These are phyloP conservation scores for Corbicula japonica DNA, from an alignment of 2,888 invertebrate species.

Conservation along the genomic window DNA sequence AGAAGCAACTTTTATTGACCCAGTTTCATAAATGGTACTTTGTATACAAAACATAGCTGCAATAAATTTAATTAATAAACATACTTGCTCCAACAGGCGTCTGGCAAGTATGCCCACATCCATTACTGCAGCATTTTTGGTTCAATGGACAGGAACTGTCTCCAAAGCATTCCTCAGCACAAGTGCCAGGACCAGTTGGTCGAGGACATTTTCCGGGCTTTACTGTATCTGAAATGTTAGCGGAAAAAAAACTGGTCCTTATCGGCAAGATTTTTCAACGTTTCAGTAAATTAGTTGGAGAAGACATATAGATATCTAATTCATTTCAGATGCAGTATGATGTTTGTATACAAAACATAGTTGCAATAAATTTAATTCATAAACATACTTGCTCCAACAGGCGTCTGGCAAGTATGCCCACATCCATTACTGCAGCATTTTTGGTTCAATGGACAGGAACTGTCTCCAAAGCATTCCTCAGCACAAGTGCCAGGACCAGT, in stretches of 20 bases:
- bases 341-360: too few relatives aligned
- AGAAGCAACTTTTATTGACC: too few relatives aligned
- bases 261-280: too few relatives aligned
- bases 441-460: not conserved
- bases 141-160: not conserved
- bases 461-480: not conserved
- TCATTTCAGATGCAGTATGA: too few relatives aligned
- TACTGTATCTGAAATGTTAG: too few relatives aligned
- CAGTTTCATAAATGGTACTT: too few relatives aligned
- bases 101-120: slow-evolving; percentile 1
- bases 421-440: slow-evolving; percentile 12
- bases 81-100: not conserved
- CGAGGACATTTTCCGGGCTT: not conserved
- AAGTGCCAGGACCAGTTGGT: not conserved
- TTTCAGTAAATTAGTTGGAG: too few relatives aligned
- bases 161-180: not conserved
- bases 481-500: not conserved
- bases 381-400: not conserved
- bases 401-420: slow-evolving; percentile 1
- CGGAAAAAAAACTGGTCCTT: too few relatives aligned
- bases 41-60: too few relatives aligned
- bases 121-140: slow-evolving; percentile 8
- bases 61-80: too few relatives aligned
- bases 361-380: too few relatives aligned
- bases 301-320: too few relatives aligned